Evolutionary conservation across 2,113 vertebrate genomes (phyloP), one percentile per base, ranked within the genome.

Genomic region (Hystrix cristata): DNA sequence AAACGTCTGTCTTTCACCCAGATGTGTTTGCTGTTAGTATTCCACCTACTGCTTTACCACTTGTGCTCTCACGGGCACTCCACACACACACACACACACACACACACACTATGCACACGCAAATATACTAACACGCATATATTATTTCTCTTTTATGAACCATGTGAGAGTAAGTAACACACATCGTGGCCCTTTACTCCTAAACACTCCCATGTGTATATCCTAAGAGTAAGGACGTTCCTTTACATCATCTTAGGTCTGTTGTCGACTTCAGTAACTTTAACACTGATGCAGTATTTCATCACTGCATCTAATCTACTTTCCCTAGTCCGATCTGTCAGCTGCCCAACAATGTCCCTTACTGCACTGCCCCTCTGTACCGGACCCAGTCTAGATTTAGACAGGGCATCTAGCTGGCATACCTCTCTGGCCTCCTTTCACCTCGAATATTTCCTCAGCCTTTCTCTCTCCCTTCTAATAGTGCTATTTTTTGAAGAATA

Each of bases 361-460:
- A 29, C 0, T 25, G 62, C 38, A 13, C 12, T n/a, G 43, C 4
- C 27, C 55, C 9, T 57, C 62, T 5, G 9, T 0, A 8, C 1
- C 12, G 55, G 48, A 86, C 11, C 38, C 53, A 16, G 16, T 27
- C 46, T 57, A 51, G 90, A 69, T 16, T 43, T 1, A 43, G 29
- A 25, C 46, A 55, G 59, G 43, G 38, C 48, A 21, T 19, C 16
- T 7, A n/a, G 25, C 2, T n/a, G 38, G 38, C 83, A 7, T n/a
- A 5, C 34, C 60, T 65, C 82, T 65, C 31, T 7, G 15, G 60
- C 16, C 5, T 31, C 31, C 23, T 60, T 48, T 82, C 53, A 23
- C 64, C 34, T 19, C 14, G 16, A 72, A 38, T 1, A 29, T 7
- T 38, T 57, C 57, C 69, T 59, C 21, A 2, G 71, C 25, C 48